Evolutionary conservation across 2,888 invertebrate genomes (phyloP).

Genomic region (Torymus auratus): DNA sequence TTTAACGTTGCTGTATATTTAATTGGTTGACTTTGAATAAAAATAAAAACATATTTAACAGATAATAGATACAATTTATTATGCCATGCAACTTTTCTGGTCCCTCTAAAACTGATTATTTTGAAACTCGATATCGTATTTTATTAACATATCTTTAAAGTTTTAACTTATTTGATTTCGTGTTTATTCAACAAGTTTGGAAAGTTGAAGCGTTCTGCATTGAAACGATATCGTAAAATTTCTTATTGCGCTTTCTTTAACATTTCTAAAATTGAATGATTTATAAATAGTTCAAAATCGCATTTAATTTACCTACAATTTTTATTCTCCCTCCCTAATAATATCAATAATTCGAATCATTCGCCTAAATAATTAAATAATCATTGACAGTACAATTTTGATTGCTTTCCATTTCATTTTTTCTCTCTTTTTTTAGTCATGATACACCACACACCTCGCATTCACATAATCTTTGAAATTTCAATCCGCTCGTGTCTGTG

Average conservation of each 20-base stretch:
- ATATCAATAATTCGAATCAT: slow-evolving; percentile 20
- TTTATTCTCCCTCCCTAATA: not conserved
- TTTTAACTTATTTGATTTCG: slow-evolving; percentile 21
- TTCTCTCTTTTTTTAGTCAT: not conserved
- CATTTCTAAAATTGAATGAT: slow-evolving; percentile 17
- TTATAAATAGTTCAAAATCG: slow-evolving; percentile 19
- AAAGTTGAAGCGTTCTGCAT: slow-evolving; percentile 39
- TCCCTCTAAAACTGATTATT: slow-evolving; percentile 50
- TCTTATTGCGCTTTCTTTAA: slow-evolving; percentile 9
- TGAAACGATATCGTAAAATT: slow-evolving; percentile 20
- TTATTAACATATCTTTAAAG: slow-evolving; percentile 17
- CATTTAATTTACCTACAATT: slow-evolving; percentile 22
- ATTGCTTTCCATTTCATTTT: slow-evolving; percentile 41
- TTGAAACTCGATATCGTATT: slow-evolving; percentile 13
- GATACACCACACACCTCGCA: not conserved
- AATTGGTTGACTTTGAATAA: not conserved
- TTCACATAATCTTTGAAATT: slow-evolving; percentile 16
- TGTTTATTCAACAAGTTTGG: slow-evolving; percentile 19
- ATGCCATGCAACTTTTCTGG: slow-evolving; percentile 48
- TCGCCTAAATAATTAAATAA: slow-evolving; percentile 35
- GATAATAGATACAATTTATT: slow-evolving; percentile 14
- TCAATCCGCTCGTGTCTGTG: slow-evolving; percentile 30
- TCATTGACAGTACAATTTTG: slow-evolving; percentile 28
- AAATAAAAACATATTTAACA: slow-evolving; percentile 19
- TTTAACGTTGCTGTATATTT: slow-evolving; percentile 20